Evolutionary conservation across 2,888 invertebrate genomes (phyloP).

Genomic region (Campopleginae sp.): DNA sequence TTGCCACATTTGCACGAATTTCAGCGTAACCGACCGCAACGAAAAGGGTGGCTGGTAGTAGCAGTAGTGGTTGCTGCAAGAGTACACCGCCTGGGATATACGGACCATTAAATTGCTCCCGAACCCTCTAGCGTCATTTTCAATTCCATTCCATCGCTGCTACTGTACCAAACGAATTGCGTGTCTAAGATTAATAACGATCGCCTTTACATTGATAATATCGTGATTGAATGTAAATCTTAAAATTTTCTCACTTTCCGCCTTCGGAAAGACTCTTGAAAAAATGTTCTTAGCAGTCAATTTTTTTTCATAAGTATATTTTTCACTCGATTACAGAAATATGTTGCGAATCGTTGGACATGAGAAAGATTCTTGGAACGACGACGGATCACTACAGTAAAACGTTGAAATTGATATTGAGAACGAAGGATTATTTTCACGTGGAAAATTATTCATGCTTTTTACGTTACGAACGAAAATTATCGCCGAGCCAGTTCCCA

Average conservation of each 20-base stretch:
- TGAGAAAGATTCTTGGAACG: too few relatives aligned
- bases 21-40: constrained; percentile 55
- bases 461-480: too few relatives aligned
- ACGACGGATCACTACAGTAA: too few relatives aligned
- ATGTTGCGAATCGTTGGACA: too few relatives aligned
- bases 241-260: background rate
- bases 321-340: too few relatives aligned
- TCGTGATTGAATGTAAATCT: background rate
- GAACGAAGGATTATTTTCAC: too few relatives aligned
- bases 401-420: too few relatives aligned
- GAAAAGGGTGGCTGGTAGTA: constrained; percentile 18
- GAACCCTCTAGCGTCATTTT: constrained; percentile 30
- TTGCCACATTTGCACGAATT: constrained; percentile 60
- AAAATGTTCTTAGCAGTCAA: too few relatives aligned
- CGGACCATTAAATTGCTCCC: constrained; percentile 51
- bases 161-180: constrained; percentile 35
- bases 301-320: too few relatives aligned
- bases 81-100: constrained; percentile 38
- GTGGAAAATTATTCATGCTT: too few relatives aligned
- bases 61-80: constrained; percentile 2
- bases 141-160: constrained; percentile 49
- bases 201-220: background rate
- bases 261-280: too few relatives aligned
- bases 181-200: constrained; percentile 33
- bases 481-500: too few relatives aligned